phyloP scores from a whole-genome alignment of 2,113 vertebrate species.

The Suricata suricatta region DNA sequence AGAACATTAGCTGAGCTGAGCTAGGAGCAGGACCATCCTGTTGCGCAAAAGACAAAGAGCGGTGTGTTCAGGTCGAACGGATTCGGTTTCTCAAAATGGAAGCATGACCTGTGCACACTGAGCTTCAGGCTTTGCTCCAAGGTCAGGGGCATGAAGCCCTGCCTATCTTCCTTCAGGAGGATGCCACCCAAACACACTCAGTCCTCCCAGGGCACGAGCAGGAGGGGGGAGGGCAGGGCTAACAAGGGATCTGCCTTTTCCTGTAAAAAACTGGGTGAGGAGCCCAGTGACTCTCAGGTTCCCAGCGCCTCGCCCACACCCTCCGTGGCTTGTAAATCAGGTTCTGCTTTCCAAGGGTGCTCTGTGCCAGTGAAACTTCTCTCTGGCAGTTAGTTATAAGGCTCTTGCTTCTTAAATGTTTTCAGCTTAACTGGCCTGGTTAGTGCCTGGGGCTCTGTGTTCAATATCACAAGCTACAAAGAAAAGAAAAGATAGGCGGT shows the following conservation, averaged over 20 bases:
- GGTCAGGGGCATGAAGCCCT: slow-evolving; percentile 31
- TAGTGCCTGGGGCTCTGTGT: not conserved
- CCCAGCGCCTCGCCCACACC: not conserved
- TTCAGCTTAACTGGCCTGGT: slow-evolving; percentile 24
- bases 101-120: not conserved
- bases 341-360: not conserved
- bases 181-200: not conserved
- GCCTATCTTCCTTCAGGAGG: not conserved
- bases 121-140: slow-evolving; percentile 18
- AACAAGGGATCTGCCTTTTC: not conserved
- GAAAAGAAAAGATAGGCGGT: not conserved
- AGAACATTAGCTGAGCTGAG: not conserved
- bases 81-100: slow-evolving; percentile 48
- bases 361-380: not conserved
- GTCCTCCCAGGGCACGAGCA: not conserved
- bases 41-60: slow-evolving; percentile 39
- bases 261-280: not conserved
- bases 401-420: not conserved
- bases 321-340: not conserved
- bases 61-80: not conserved
- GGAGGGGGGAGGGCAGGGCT: not conserved
- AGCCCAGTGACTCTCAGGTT: not conserved
- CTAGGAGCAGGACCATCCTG: not conserved
- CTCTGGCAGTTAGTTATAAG: not conserved
- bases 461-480: not conserved